Percentiles rank a stretch among this genome's conserved stretches.
phyloP scores from a whole-genome alignment of 53 echinoderm and acorn worm genomes.

The Hippasteria phrygiana region DNA sequence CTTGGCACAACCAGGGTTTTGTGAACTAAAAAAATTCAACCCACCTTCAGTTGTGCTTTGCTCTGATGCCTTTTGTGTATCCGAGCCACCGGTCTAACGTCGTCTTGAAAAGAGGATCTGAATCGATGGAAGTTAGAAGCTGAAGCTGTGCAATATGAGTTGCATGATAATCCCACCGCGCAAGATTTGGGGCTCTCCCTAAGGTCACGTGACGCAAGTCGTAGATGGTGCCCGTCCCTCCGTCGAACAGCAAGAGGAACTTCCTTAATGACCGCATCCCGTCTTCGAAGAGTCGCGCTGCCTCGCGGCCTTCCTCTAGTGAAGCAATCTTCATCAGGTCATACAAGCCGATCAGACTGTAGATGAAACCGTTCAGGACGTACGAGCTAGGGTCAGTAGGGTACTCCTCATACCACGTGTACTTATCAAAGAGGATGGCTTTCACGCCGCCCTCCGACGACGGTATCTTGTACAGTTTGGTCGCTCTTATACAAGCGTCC shows the following conservation, averaged over 20 bases:
- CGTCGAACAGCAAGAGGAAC: conserved; percentile 88
- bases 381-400: conserved; percentile 94
- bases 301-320: conserved; percentile 87
- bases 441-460: conserved; percentile 90
- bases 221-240: conserved; percentile 94
- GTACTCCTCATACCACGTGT: conserved; percentile 98
- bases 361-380: conserved; percentile 98
- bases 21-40: neutral
- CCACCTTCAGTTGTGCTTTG: conserved; percentile 81
- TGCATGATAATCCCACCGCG: conserved; percentile 98
- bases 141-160: conserved; percentile 96
- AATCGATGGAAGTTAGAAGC: conserved; percentile 84
- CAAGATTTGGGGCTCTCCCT: conserved; percentile 93
- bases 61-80: conserved; percentile 93
- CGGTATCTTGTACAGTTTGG: conserved; percentile 78
- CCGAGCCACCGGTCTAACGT: conserved; percentile 93
- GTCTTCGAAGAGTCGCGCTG: conserved; percentile 82
- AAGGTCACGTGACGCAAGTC: conserved; percentile 92
- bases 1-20: neutral
- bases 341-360: conserved; percentile 94
- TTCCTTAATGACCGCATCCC: conserved; percentile 90
- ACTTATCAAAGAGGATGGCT: conserved; percentile 93
- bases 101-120: conserved; percentile 87
- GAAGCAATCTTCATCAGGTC: conserved; percentile 80
- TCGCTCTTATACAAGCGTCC: conserved; percentile 81